Percentiles rank a stretch among this genome's conserved stretches.
These are phyloP conservation scores for Anhinga rufa DNA, from an alignment of 2,113 vertebrate species.

Conservation along the genomic window DNA sequence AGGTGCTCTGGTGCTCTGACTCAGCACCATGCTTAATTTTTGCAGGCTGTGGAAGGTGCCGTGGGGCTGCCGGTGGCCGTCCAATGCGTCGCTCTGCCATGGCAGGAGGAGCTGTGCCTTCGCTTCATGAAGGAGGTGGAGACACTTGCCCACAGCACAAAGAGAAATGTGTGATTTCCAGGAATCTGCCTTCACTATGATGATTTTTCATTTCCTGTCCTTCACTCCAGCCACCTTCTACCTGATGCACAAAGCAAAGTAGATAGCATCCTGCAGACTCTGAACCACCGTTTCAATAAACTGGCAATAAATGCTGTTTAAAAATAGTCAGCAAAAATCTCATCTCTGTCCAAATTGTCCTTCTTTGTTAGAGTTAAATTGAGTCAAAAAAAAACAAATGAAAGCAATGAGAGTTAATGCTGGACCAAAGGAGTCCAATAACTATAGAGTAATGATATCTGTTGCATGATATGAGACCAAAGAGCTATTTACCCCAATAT, in stretches of 20 bases:
- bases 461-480: background rate
- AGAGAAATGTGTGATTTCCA: background rate
- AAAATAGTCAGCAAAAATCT: background rate
- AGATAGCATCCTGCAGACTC: background rate
- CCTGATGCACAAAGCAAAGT: background rate
- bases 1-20: background rate
- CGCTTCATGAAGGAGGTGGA: conserved; percentile 22
- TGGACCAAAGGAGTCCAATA: background rate
- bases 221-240: background rate
- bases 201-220: background rate
- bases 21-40: background rate
- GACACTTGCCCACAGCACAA: accelerated
- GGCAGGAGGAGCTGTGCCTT: conserved; percentile 44
- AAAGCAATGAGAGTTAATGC: background rate
- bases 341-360: background rate
- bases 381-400: background rate
- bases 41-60: background rate
- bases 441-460: background rate
- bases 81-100: background rate
- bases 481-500: background rate
- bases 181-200: background rate
- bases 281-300: background rate
- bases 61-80: background rate
- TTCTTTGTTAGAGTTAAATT: background rate
- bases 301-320: background rate